phyloP scores from a whole-genome alignment of 2,113 vertebrate genomes.

The Corynorhinus townsendii region DNA sequence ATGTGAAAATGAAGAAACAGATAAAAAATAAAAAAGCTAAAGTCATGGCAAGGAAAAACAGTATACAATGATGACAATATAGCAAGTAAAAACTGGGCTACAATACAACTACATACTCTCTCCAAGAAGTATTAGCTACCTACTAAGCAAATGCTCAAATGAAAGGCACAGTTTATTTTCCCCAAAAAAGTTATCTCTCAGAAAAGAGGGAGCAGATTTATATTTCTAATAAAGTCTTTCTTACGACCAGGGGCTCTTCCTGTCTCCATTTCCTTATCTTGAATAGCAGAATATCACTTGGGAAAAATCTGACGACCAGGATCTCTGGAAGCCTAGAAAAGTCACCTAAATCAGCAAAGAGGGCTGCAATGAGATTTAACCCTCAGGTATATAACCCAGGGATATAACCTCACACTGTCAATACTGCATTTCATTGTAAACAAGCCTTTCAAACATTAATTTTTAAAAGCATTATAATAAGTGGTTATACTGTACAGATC shows the following conservation, averaged over 20 bases:
- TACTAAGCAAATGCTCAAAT: neutral
- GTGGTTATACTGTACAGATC: neutral
- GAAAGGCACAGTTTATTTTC: neutral
- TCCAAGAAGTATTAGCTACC: neutral
- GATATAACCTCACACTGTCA: neutral
- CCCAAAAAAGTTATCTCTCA: neutral
- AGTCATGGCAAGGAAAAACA: neutral
- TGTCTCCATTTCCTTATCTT: neutral
- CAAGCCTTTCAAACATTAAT: neutral
- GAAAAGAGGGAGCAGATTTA: neutral
- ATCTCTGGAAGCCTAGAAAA: neutral
- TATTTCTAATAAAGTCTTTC: neutral
- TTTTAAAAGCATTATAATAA: slow-evolving; percentile 18
- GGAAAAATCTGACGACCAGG: neutral
- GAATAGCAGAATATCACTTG: neutral
- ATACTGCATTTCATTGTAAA: neutral
- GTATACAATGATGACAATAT: neutral
- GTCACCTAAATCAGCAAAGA: neutral
- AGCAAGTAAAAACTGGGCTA: neutral
- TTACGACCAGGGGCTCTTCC: neutral
- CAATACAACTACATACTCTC: neutral
- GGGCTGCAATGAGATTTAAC: neutral
- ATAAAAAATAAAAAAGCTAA: neutral
- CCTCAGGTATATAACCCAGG: neutral
- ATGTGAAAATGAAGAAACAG: neutral